A percentile compares a stretch with the other conserved stretches of the same genome.
Evolutionary conservation across 2,113 vertebrate species (phyloP).

Genomic region (Ranitomeya imitator): DNA sequence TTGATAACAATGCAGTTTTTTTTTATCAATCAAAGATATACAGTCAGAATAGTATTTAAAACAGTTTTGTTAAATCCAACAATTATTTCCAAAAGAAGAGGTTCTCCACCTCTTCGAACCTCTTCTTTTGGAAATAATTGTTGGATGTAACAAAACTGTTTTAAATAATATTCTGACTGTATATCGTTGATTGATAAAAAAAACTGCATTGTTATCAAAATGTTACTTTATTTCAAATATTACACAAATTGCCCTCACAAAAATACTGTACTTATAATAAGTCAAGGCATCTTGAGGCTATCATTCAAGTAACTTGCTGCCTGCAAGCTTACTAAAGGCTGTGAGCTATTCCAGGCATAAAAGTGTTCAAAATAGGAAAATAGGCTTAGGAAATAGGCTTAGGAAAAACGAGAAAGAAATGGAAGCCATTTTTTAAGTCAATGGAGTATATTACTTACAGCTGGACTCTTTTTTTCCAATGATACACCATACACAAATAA

Average conservation of each 20-base stretch:
- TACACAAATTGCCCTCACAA: background rate
- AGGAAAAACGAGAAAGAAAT: background rate
- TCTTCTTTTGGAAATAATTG: background rate
- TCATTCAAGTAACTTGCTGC: background rate
- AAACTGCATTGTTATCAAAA: background rate
- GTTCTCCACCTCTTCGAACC: too few relatives aligned
- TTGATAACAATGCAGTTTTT: background rate
- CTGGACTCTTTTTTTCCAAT: too few relatives aligned
- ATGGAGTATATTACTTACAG: too few relatives aligned
- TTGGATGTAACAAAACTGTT: background rate
- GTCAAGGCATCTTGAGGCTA: background rate
- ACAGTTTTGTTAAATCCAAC: background rate
- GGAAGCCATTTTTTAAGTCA: background rate
- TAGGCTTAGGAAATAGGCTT: too few relatives aligned
- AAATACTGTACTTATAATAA: background rate
- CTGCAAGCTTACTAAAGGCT: slow-evolving; percentile 14
- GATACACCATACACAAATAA: too few relatives aligned
- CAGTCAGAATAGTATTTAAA: background rate
- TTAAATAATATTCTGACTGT: background rate
- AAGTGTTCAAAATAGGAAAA: background rate
- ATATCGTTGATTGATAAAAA: background rate
- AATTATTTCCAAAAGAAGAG: background rate
- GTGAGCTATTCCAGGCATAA: background rate
- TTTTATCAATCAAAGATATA: background rate
- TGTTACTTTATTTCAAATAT: background rate